These are phyloP conservation scores for Amblyjoppa fuscipennis DNA, from an alignment of 2,888 invertebrate genomes.

Conservation along the genomic window DNA sequence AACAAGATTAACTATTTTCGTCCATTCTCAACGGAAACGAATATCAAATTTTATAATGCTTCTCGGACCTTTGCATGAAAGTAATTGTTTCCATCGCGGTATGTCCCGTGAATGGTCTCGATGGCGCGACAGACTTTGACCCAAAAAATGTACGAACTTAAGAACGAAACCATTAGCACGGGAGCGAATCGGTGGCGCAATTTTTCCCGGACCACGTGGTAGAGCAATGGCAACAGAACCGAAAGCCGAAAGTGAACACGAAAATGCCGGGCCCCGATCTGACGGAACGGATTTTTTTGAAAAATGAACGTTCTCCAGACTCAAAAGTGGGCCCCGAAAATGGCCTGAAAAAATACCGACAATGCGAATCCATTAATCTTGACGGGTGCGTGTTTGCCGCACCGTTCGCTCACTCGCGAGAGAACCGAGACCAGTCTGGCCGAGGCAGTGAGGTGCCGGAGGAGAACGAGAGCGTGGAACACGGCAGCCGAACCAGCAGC, in stretches of 20 bases:
- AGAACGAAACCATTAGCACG: constrained; percentile 83
- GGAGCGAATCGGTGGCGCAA: constrained; percentile 82
- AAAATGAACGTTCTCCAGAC: constrained; percentile 83
- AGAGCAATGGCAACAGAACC: constrained; percentile 3
- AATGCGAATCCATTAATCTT: constrained; percentile 85
- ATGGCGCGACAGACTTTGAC: neutral
- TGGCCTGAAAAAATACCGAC: constrained; percentile 84
- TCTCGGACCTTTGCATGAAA: neutral
- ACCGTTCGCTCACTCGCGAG: constrained; percentile 56
- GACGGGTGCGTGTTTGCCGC: constrained; percentile 72
- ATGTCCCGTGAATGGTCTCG: neutral
- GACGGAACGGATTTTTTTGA: constrained; percentile 82
- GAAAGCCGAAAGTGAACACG: constrained; percentile 31
- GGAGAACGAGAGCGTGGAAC: constrained; percentile 59
- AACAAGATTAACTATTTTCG: constrained; percentile 47
- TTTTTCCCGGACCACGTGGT: constrained; percentile 72
- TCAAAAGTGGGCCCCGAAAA: constrained; percentile 84
- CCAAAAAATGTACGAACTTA: constrained; percentile 70
- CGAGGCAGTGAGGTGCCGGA: constrained; percentile 29
- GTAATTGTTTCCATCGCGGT: neutral
- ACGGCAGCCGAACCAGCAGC: constrained; percentile 48
- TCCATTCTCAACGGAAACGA: neutral
- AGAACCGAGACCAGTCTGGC: constrained; percentile 44
- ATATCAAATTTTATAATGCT: neutral
- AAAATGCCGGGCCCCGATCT: constrained; percentile 70